Base-by-base conservation (phyloP, 2,888 invertebrate species). In the Plusia festucae region DNA sequence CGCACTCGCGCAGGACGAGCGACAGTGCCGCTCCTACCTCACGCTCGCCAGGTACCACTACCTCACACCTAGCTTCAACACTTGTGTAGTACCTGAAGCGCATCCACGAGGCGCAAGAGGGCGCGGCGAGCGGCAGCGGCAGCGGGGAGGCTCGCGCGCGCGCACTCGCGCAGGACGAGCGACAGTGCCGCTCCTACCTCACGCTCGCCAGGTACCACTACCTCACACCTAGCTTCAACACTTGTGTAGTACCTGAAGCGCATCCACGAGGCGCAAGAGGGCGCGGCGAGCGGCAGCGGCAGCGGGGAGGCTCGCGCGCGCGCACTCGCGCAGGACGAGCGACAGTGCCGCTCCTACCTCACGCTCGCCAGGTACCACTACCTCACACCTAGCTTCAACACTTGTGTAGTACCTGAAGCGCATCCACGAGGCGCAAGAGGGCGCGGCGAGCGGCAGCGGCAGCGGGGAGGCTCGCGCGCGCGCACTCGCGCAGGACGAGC, bases 301-400 rank as follows among this genome's bases (percentile, higher is more conserved):
- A 69, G 97, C 77, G 97, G 97, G 74, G 97, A 97, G 85, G 96
- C 96, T 65, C 96, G 98, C 27, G 96, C 97, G 76, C 95, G 98
- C 40, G 97, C 97, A 82, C 93, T 98, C 62, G 95, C 96, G 32
- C 97, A 97, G 59, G 98, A 98, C 91, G 98, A 98, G 90, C 94
- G 98, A 16, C 98, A 98, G 89, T 98, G 98, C 87, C 96, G 97
- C 65, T 98, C 98, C 0, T 99, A 99, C 91, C 95, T 99, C 81
- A 98, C 98, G 3, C 94, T 99, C 51, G 51, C 24, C 22, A 24
- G 51, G 22, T 24, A 24, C 24, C 24, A 5, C 2, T 2, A 24
- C 24, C 2, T 3, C 24, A n/a, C n/a, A n/a, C n/a, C n/a, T n/a
- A n/a, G n/a, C n/a, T 18, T 9, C 22, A 22, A 0, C 51, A 51